Base-by-base conservation (phyloP, 2,888 invertebrate species). In the Hypsopygia costalis region DNA sequence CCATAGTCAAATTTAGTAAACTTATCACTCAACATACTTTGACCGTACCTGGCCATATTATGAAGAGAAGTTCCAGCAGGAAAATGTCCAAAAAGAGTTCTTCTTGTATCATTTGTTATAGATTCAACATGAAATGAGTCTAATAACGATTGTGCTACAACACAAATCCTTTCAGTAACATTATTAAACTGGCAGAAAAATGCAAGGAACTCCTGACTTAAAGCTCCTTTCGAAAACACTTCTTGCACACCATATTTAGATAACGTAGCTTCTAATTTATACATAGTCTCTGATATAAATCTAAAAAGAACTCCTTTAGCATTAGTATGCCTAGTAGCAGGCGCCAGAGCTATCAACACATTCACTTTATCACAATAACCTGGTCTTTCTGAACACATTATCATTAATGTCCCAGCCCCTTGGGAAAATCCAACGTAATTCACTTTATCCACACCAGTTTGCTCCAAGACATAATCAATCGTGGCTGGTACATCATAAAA, bases 341-440 rank as follows among this genome's bases (percentile, higher is more conserved):
- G 94, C 0, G 93, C 94, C 39, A 94, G 54, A 0, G 90, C 90
- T 43, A 92, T 90, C 70, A 92, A 85, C 0, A 91, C 67, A 3
- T 87, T 77, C 0, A 92, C 87, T 70, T 93, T 94, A 0, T 86
- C 67, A 69, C 93, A 93, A 50, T 93, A 93, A 10, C 90, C 91
- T 0, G 94, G 92, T 34, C 75, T 73, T 51, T 91, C 89, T 0
- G 92, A 91, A 36, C 91, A 90, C 92, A 93, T 92, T 0, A 93
- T 90, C 62, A 90, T 92, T 56, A 91, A 93, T 1, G 79, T 73
- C 0, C 92, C 92, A 0, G 92, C 91, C 5, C 96, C 96, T 69
- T 92, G 92, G 0, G 95, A 96, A 64, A 95, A 95, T 0, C 96
- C 96, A 3, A 94, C 91, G 22, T 73, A 81, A 31, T 76, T 81